Conservation (phyloP, 53 echinoderm and acorn worm species). For the Echinarachnius parma region DNA sequence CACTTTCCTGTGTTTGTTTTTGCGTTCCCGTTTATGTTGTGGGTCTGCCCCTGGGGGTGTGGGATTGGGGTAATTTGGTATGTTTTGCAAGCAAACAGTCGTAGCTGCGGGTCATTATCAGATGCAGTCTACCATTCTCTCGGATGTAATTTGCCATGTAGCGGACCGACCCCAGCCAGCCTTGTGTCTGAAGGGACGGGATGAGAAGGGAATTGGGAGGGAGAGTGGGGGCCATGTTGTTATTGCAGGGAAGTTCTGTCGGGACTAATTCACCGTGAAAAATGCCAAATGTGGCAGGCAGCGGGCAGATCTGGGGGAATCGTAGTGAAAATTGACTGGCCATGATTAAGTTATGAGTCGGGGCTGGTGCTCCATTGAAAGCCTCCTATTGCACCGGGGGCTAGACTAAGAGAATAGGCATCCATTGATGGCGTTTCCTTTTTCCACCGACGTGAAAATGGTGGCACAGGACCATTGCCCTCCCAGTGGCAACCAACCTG, state of each 20-base stretch:
- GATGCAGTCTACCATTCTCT: slow-evolving; percentile 43
- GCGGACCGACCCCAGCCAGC: slow-evolving; percentile 47
- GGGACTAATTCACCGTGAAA: slow-evolving; percentile 52
- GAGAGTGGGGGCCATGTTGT: slow-evolving; percentile 47
- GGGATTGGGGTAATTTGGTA: slow-evolving; percentile 31
- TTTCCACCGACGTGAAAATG: too few relatives aligned
- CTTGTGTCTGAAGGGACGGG: slow-evolving; percentile 38
- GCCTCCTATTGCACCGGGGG: neutral
- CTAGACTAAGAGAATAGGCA: slow-evolving; percentile 8
- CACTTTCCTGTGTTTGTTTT: slow-evolving; percentile 18
- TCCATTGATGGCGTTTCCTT: slow-evolving; percentile 30
- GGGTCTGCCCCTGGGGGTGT: neutral
- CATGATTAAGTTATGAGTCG: slow-evolving; percentile 43
- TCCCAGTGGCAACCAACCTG: neutral
- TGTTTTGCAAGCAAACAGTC: slow-evolving; percentile 18
- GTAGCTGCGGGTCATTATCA: slow-evolving; percentile 34
- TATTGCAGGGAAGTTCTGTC: slow-evolving; percentile 44
- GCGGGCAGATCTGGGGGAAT: slow-evolving; percentile 8
- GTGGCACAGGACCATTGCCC: too few relatives aligned
- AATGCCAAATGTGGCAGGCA: slow-evolving; percentile 53
- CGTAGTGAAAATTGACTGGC: slow-evolving; percentile 51
- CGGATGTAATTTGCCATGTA: slow-evolving; percentile 53
- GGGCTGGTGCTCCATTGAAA: slow-evolving; percentile 14
- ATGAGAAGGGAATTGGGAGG: too few relatives aligned
- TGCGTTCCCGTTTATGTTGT: slow-evolving; percentile 17